A percentile compares a stretch with the other conserved stretches of the same genome.
These are phyloP conservation scores for Myanophis thanlyinensis DNA, from an alignment of 2,113 vertebrate species.

Conservation along the genomic window DNA sequence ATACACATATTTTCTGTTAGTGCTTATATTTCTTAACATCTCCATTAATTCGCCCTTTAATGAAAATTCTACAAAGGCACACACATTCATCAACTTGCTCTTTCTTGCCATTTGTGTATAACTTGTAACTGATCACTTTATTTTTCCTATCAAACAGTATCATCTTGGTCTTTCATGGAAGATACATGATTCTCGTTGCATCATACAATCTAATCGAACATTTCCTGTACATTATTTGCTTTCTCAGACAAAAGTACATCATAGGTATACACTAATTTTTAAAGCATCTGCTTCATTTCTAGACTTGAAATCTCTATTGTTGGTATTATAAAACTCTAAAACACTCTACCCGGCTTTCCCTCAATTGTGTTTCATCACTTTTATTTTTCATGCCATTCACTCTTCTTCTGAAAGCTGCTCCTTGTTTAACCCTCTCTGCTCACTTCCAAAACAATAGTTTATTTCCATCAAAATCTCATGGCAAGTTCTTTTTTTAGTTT, in stretches of 20 bases:
- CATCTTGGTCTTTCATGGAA: not conserved
- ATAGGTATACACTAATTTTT: not conserved
- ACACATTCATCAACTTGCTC: not conserved
- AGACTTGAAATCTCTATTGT: not conserved
- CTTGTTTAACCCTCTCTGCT: not conserved
- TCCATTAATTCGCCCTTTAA: not conserved
- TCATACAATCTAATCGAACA: not conserved
- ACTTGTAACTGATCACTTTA: not conserved
- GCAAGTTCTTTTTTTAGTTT: not conserved
- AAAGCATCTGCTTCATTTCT: not conserved
- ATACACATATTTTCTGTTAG: not conserved
- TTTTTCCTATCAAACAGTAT: not conserved
- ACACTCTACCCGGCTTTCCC: not conserved
- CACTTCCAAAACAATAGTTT: not conserved
- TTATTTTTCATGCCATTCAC: not conserved
- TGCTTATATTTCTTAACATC: not conserved
- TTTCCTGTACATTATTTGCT: not conserved
- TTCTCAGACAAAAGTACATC: not conserved
- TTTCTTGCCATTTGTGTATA: not conserved
- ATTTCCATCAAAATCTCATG: not conserved
- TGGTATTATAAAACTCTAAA: not conserved
- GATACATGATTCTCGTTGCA: not conserved
- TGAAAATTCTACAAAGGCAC: not conserved
- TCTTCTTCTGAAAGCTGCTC: not conserved
- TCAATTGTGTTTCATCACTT: not conserved